Base-by-base conservation (phyloP, 2,888 invertebrate species). In the Steinernema hermaphroditum region DNA sequence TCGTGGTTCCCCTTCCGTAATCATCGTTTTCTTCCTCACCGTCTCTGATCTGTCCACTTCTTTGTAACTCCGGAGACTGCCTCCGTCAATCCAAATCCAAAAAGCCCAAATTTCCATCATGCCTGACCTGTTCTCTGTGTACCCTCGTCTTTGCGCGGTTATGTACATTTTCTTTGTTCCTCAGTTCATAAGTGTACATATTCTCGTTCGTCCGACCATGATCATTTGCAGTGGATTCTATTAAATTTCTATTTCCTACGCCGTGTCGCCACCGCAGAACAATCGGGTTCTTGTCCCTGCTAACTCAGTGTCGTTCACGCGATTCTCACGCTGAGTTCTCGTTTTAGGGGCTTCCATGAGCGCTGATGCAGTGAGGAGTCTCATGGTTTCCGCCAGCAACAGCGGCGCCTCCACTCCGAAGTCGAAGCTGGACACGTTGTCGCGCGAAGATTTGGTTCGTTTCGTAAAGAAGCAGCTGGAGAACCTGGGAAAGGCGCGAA, bases 391-490 rank as follows among this genome's bases (percentile, higher is more conserved):
- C 29, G 62, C 62, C 16, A 32, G 6, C n/a, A 62, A 29, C 62
- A 62, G 62, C 62, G 62, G 50, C 62, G 9, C 34, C 9, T 62
- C 27, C 32, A 62, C 62, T 1, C 62, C 62, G 32, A 62, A 32
- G n/a, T 62, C 62, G 8, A 62, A 62, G 82, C 68, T 81, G 72
- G 82, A 81, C 34, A 32, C 72, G 12, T 50, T 80, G 69, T 68
- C 77, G 14, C 71, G 76, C 1, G 81, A 82, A 41, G 79, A 82
- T 22, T 72, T 81, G 29, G 71, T 81, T 22, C 69, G 73, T 16
- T 72, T 82, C 37, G 69, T 80, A 12, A 81, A 81, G 69, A 82
- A 81, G 68, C 82, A 82, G 54, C 57, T 78, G 9, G 72, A 70
- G 14, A 46, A 68, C 19, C 43, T 73, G 46, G 80, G 79, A 54